Evolutionary conservation across 1,140 invertebrate genomes (phyloP).

Genomic region (Samia ricini): DNA sequence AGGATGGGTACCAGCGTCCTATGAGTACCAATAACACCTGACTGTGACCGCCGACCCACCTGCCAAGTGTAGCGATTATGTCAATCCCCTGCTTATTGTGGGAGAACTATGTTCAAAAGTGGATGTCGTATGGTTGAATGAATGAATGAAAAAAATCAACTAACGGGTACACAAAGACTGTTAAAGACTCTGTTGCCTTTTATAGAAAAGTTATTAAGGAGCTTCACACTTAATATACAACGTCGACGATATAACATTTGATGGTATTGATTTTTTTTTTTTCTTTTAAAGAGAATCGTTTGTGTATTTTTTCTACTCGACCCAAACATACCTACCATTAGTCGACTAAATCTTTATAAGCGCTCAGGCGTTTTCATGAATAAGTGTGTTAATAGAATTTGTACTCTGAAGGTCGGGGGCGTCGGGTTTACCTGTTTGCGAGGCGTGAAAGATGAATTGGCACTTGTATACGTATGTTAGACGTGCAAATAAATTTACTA

Average conservation of each 20-base stretch:
- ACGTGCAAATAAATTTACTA: constrained; percentile 15
- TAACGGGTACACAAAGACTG: no score
- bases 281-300: neutral
- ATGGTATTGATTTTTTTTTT: neutral
- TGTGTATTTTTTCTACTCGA: neutral
- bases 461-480: constrained; percentile 7
- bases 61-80: no score
- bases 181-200: no score
- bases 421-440: neutral
- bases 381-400: neutral
- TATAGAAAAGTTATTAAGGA: no score
- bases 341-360: constrained; percentile 6
- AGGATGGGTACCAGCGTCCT: no score
- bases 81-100: no score
- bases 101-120: no score
- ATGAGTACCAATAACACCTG: no score
- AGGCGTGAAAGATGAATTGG: constrained; percentile 13
- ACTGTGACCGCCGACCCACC: no score
- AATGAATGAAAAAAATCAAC: no score
- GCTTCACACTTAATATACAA: no score
- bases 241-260: neutral
- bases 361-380: neutral
- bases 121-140: no score
- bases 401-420: constrained; percentile 1
- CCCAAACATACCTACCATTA: constrained; percentile 1